A percentile compares a stretch with the other conserved stretches of the same genome.
Conservation (phyloP, 2,797 vertebrate species). For the Orestias chungarensis region DNA sequence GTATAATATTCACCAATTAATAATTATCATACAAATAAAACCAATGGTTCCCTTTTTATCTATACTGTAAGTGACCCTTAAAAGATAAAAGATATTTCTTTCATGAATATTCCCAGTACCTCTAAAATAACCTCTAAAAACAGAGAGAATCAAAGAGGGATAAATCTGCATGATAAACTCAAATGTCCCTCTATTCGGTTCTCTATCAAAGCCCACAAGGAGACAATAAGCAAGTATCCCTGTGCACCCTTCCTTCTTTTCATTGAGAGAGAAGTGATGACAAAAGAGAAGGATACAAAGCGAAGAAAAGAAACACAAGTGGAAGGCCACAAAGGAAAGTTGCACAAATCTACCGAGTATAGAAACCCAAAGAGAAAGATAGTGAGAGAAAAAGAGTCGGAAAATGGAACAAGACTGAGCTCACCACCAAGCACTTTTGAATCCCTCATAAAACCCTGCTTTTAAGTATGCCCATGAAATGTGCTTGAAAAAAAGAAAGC, state of each 20-base stretch:
- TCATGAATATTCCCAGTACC: not conserved
- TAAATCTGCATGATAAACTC: slow-evolving; percentile 54
- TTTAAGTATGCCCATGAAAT: slow-evolving; percentile 76
- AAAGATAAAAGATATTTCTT: not conserved
- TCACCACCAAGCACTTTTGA: slow-evolving; percentile 67
- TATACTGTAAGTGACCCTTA: not conserved
- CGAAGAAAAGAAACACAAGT: slow-evolving; percentile 10
- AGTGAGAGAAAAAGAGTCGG: slow-evolving; percentile 35
- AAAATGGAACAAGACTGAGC: slow-evolving; percentile 54
- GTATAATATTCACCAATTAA: not conserved
- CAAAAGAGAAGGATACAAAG: slow-evolving; percentile 16
- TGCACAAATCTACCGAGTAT: slow-evolving; percentile 59
- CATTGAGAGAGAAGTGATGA: slow-evolving; percentile 20
- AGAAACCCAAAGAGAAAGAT: slow-evolving; percentile 39
- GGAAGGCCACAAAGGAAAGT: slow-evolving; percentile 40
- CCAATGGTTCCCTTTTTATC: not conserved
- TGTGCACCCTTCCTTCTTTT: slow-evolving; percentile 33
- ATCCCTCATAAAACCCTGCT: slow-evolving; percentile 63
- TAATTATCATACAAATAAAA: not conserved
- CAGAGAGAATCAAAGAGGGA: slow-evolving; percentile 29
- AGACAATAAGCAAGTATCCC: slow-evolving; percentile 36
- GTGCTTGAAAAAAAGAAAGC: slow-evolving; percentile 72
- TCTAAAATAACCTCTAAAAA: not conserved
- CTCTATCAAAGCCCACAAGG: slow-evolving; percentile 41
- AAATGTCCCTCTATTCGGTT: slow-evolving; percentile 67